Base-by-base conservation (phyloP, 2,888 invertebrate genomes). In the Zonitis immaculata region DNA sequence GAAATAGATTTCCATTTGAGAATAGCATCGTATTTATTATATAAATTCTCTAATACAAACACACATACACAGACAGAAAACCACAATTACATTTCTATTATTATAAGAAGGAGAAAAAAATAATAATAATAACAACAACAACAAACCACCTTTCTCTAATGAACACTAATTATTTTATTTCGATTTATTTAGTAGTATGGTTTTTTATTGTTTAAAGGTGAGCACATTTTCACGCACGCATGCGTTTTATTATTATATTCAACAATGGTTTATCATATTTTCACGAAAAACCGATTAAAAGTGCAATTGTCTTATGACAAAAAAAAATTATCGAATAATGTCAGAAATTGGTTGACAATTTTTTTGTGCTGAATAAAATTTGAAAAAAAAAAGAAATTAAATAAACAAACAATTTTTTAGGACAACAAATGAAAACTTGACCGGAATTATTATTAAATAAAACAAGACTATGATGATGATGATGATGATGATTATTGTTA, bases 1-100 rank as follows among this genome's bases (percentile, higher is more conserved):
- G 60, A 56, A 66, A 59, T 57, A 61, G 63, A 64, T 64, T 58
- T 50, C 59, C 47, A 47, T 25, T 42, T 51, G 44, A 57, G 56
- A 48, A 43, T 52, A 42, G 51, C 49, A 47, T 42, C 44, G 25
- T 43, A 35, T 28, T 47, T 26, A 25, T 44, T 49, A 50, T 28
- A 11, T 11, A 28, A 28, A 30, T 6, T 6, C 25, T n/a, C n/a
- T n/a, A n/a, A 25, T 7, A 25, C 12, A 30, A 30, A n/a, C 3
- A 30, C 8, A 12, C n/a, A n/a, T n/a, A n/a, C n/a, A n/a, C n/a
- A n/a, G n/a, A n/a, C n/a, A n/a, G n/a, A n/a, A n/a, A n/a, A n/a
- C n/a, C n/a, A 22, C 5, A 22, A 22, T 22, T 22, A 22, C 22
- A 22, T 22, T 22, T 22, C 22, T 22, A 5, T 22, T 22, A 22